Percentiles rank a stretch among this genome's conserved stretches.
phyloP scores from a whole-genome alignment of 2,113 vertebrate genomes.

The Abramis brama region DNA sequence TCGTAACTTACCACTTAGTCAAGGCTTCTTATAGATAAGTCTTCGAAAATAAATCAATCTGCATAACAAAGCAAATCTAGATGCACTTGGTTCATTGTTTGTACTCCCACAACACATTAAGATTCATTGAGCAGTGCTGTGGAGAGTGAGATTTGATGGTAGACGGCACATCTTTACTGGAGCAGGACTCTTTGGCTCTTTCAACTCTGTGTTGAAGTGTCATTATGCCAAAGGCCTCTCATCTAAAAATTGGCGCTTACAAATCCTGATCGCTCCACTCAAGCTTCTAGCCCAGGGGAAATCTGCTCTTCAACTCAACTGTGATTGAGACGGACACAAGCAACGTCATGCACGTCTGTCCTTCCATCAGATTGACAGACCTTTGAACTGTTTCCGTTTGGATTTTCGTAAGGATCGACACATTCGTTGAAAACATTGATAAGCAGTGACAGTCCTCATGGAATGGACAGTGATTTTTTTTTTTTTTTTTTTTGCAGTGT shows the following conservation, averaged over 20 bases:
- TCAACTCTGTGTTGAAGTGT: conserved; percentile 45
- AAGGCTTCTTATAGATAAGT: not conserved
- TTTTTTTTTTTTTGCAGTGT: not conserved
- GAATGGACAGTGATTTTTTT: not conserved
- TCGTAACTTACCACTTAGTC: not conserved
- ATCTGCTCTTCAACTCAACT: conserved; percentile 61
- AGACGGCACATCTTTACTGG: conserved; percentile 15
- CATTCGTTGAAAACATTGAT: conserved; percentile 1
- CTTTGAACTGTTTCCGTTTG: conserved; percentile 34
- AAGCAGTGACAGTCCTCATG: not conserved
- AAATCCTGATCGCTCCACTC: conserved; percentile 62
- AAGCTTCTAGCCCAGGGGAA: conserved; percentile 42
- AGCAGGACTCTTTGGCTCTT: conserved; percentile 38
- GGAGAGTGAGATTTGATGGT: not conserved
- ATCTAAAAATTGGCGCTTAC: conserved; percentile 60
- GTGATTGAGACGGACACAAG: conserved; percentile 48
- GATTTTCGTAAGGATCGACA: conserved; percentile 51
- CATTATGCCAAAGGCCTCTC: conserved; percentile 60
- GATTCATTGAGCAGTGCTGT: conserved; percentile 38
- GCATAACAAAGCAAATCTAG: conserved; percentile 53
- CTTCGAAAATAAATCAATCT: conserved; percentile 34
- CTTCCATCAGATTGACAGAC: conserved; percentile 35
- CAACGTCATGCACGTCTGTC: conserved; percentile 39
- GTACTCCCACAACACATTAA: conserved; percentile 55
- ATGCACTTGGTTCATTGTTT: conserved; percentile 58